A percentile compares a stretch with the other conserved stretches of the same genome.
Evolutionary conservation across 2,113 vertebrate species (phyloP).

Genomic region (Spermophilus dauricus): DNA sequence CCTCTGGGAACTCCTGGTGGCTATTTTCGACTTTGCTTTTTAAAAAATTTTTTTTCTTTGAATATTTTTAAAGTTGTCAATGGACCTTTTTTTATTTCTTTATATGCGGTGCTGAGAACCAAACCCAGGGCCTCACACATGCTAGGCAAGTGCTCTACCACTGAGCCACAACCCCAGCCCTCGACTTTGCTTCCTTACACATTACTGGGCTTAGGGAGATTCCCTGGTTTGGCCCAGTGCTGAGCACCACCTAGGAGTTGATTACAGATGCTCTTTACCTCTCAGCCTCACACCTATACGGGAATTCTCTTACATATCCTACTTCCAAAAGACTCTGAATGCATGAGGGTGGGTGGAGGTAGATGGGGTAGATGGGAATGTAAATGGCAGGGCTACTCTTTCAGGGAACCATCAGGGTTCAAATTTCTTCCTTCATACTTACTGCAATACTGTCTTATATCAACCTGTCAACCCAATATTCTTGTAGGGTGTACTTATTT

Average conservation of each 20-base stretch:
- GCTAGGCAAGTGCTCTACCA: no score
- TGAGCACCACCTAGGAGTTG: neutral
- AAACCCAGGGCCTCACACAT: no score
- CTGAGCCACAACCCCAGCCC: no score
- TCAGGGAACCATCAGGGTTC: neutral
- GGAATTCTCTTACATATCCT: neutral
- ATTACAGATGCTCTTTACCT: neutral
- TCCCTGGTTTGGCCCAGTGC: neutral
- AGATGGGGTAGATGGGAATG: neutral
- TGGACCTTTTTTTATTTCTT: no score
- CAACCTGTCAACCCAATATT: neutral
- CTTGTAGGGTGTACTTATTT: neutral
- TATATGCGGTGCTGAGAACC: no score
- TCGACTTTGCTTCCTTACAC: neutral
- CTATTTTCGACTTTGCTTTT: neutral
- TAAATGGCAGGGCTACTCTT: neutral
- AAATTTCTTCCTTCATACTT: neutral
- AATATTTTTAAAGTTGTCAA: no score
- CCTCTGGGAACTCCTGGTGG: neutral
- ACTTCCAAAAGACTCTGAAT: neutral
- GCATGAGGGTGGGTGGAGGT: neutral
- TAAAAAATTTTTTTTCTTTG: no score
- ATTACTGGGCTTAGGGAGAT: constrained; percentile 1
- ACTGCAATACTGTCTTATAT: neutral
- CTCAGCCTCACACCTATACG: neutral